Percentiles rank a stretch among this genome's conserved stretches.
Evolutionary conservation across 2,888 invertebrate genomes (phyloP).

Genomic region (Papilio protenor): DNA sequence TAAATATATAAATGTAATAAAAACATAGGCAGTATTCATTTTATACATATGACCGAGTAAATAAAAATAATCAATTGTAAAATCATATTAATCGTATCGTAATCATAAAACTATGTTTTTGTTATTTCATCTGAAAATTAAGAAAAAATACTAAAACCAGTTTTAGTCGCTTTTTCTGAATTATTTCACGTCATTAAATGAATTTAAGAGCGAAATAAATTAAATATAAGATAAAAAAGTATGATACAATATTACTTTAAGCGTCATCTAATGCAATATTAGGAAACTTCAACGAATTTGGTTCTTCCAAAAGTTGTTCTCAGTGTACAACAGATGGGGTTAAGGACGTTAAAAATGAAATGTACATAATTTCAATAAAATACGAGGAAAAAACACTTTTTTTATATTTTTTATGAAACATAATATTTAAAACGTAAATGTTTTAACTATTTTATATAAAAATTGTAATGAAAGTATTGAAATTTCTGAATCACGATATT

Average conservation of each 20-base stretch:
- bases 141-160: neutral
- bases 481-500: constrained; percentile 63
- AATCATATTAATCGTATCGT: no score
- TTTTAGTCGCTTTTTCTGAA: neutral
- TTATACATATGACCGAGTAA: no score
- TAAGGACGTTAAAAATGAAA: neutral
- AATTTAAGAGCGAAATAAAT: neutral
- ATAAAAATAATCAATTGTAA: no score
- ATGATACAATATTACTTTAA: neutral
- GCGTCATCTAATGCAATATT: constrained; percentile 1
- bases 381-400: neutral
- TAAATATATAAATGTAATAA: no score
- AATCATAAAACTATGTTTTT: no score
- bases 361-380: neutral
- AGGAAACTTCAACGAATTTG: neutral
- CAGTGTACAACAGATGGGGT: constrained; percentile 59
- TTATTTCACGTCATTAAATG: neutral
- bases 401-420: neutral
- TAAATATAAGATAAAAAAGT: neutral
- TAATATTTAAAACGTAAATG: neutral
- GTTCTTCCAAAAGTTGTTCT: neutral
- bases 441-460: neutral
- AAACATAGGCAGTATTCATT: no score
- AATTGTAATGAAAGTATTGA: neutral
- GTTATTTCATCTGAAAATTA: no score